Base-by-base conservation (phyloP, 2,113 vertebrate genomes). In the Leptocoma aspasia region DNA sequence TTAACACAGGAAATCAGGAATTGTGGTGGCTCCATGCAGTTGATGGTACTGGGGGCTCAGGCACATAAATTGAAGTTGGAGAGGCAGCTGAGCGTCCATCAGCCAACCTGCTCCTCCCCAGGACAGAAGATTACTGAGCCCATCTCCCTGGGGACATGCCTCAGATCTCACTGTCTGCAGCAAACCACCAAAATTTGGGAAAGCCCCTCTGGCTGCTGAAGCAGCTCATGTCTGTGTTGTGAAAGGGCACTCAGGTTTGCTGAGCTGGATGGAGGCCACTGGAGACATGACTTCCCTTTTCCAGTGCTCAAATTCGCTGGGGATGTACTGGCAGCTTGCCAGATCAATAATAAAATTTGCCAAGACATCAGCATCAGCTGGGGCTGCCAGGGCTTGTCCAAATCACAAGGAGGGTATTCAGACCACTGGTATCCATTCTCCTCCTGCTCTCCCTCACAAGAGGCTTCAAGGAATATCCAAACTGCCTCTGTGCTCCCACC, bases 11-110 rank as follows among this genome's bases (percentile, higher is more conserved):
- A 75, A 70, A 90, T 35, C 1, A 33, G 57, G 75, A 56, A 54
- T 54, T 1, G 4, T 17, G 30, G 50, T 1, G 18, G n/a, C n/a
- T 19, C 24, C 4, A 1, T 9, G 13, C 6, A 42, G 61, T 42
- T 49, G 77, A 18, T 21, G 4, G 42, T 19, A 45, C 19, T 18
- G 39, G 44, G 31, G 56, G 35, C n/a, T 90, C 22, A 76, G 66
- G 44, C 0, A 11, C 27, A 28, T 20, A 27, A 80, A 88, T 1
- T 0, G 15, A 53, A 23, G 69, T 64, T 49, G 70, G 52, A 73
- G 52, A 56, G 75, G 41, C 24, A 37, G 75, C 10, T 2, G 1
- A 87, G 75, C 2, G 1, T 53, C 53, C 41, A 6, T 31, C 22
- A 77, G 31, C 45, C 70, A 72, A 27, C 22, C 69, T 44, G 5